phyloP scores from a whole-genome alignment of 2,113 vertebrate species.

The Monarcha castaneiventris region DNA sequence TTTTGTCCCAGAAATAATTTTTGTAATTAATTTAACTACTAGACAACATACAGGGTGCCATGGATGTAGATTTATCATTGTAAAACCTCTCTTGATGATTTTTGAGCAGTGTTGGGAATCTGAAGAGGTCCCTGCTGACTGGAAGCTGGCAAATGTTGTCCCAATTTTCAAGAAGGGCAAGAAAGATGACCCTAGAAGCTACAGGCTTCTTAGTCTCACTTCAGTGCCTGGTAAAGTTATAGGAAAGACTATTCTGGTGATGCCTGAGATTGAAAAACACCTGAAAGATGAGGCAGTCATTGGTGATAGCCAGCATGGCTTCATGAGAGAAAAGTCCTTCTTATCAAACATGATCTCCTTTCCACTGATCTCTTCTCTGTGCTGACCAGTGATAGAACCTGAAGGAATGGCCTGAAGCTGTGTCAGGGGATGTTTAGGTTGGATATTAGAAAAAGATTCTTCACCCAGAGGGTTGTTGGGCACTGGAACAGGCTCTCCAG shows the following conservation, averaged over 20 bases:
- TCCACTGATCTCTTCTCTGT: background rate
- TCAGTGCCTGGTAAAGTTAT: background rate
- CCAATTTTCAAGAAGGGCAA: background rate
- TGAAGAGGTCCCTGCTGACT: background rate
- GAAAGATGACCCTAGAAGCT: background rate
- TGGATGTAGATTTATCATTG: background rate
- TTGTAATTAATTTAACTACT: background rate
- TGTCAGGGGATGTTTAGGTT: background rate
- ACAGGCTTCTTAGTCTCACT: background rate
- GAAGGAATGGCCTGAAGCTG: background rate
- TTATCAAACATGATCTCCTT: background rate
- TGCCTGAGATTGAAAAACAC: background rate
- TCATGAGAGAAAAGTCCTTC: background rate
- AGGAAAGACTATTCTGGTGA: background rate
- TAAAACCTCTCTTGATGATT: background rate
- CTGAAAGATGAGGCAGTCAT: background rate
- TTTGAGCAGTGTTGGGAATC: background rate
- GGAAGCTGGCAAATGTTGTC: background rate
- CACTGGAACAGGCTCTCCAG: background rate
- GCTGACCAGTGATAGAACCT: background rate
- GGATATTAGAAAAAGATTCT: background rate
- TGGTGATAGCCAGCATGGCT: background rate
- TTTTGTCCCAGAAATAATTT: background rate
- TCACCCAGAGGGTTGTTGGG: background rate
- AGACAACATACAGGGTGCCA: background rate